Percentiles rank a stretch among this genome's conserved stretches.
phyloP scores from a whole-genome alignment of 2,888 invertebrate genomes.

The Lasioglossum malachurum region DNA sequence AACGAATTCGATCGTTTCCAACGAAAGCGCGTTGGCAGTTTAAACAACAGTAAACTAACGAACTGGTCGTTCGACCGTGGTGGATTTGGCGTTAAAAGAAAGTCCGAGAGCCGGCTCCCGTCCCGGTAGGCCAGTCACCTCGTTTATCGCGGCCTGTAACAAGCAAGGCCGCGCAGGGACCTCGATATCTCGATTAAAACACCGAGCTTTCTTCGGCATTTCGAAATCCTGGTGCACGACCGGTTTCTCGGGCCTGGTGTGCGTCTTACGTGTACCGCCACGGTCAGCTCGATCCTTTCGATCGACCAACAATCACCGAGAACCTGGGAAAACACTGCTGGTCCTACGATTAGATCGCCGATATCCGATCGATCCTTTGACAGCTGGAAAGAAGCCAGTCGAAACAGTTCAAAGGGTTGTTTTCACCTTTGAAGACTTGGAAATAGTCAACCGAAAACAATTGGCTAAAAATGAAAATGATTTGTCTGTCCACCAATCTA shows the following conservation, averaged over 20 bases:
- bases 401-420: not conserved
- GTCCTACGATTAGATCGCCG: not conserved
- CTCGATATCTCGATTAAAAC: constrained; percentile 67
- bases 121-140: constrained; percentile 61
- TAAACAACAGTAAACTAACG: not conserved
- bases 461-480: not conserved
- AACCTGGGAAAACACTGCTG: not conserved
- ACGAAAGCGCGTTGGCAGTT: not conserved
- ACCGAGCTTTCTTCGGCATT: constrained; percentile 65
- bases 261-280: constrained; percentile 20
- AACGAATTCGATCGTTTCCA: not conserved
- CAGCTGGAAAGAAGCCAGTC: not conserved
- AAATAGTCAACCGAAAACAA: not conserved
- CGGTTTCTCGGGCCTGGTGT: constrained; percentile 49
- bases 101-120: constrained; percentile 44
- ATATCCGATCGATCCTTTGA: not conserved
- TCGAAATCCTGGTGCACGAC: constrained; percentile 67
- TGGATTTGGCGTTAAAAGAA: constrained; percentile 54
- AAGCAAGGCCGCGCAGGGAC: constrained; percentile 68
- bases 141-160: constrained; percentile 57
- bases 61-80: constrained; percentile 12
- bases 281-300: constrained; percentile 42
- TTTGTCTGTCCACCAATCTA: not conserved
- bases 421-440: not conserved
- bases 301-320: constrained; percentile 28